phyloP scores from a whole-genome alignment of 1,140 invertebrate species.

The Sitophilus oryzae region DNA sequence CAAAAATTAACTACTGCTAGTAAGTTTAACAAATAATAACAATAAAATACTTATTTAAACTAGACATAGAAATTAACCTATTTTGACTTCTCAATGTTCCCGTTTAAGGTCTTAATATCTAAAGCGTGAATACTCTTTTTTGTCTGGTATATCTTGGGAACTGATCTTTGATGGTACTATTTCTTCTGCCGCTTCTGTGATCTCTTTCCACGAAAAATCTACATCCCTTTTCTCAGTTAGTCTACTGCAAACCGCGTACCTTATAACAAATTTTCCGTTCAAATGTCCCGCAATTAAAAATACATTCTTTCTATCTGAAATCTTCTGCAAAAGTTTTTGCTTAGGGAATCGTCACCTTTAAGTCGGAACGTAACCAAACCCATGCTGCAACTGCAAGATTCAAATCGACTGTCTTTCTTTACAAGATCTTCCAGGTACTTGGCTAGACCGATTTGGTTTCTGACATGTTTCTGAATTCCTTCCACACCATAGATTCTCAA shows the following conservation, averaged over 20 bases:
- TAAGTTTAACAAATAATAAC: too few relatives aligned
- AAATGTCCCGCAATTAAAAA: conserved; percentile 77
- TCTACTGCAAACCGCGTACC: conserved; percentile 78
- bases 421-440: conserved; percentile 71
- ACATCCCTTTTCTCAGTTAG: conserved; percentile 68
- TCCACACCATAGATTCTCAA: conserved; percentile 76
- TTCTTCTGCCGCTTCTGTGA: conserved; percentile 52
- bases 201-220: conserved; percentile 76
- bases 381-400: conserved; percentile 53
- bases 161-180: conserved; percentile 28
- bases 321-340: conserved; percentile 66
- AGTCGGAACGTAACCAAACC: conserved; percentile 85
- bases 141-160: conserved; percentile 3
- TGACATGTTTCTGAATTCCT: conserved; percentile 73
- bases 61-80: conserved; percentile 29
- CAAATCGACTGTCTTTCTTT: conserved; percentile 66
- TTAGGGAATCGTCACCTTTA: conserved; percentile 68
- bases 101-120: conserved; percentile 16
- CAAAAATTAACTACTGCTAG: too few relatives aligned
- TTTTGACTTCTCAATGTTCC: conserved; percentile 46
- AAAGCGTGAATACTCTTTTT: conserved; percentile 14
- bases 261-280: conserved; percentile 64
- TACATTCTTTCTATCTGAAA: conserved; percentile 74
- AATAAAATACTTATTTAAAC: too few relatives aligned
- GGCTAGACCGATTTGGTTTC: conserved; percentile 70